Base-by-base conservation (phyloP, 2,113 vertebrate species). In the Paratilapia polleni region DNA sequence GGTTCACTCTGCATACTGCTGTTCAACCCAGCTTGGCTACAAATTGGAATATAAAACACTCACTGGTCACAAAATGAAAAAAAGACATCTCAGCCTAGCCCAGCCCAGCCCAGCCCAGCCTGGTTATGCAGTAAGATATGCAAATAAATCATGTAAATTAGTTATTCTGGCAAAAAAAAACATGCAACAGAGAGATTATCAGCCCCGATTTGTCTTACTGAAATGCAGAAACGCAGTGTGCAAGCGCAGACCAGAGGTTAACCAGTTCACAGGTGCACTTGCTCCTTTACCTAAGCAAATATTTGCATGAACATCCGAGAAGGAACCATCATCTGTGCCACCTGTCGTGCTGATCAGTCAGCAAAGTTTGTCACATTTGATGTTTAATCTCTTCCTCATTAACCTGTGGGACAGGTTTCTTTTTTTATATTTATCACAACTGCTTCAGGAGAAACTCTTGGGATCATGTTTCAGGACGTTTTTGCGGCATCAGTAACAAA, bases 271-370 rank as follows among this genome's bases (percentile, higher is more conserved):
- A 89, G 62, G 77, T 90, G 84, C 14, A 92, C 92, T 95, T 94
- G 93, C 94, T 94, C 84, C 26, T 90, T 91, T 62, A 84, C 22
- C 87, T 76, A 64, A 26, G 52, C 19, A 10, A 24, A 80, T 68
- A 92, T 95, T 94, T 94, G 91, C 91, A 94, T 94, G 73, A 81
- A 11, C 22, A 14, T 63, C 68, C 49, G 28, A 88, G 78, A 83
- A 90, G 88, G 91, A 93, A 93, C 60, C 12, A 79, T 54, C 7
- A 0, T 52, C 34, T 41, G 66, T 8, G 28, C 68, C 47, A 76
- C 62, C 78, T 88, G 87, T 84, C 14, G 61, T 28, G 14, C 28
- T 22, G 75, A 82, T 81, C 70, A 14, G n/a, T 49, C 75, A 54
- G 54, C n/a, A 2, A 81, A 11, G 43, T 43, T 56, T 81, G n/a